Evolutionary conservation across 2,113 vertebrate species (phyloP), one percentile per base, ranked within the genome.

Genomic region (Butorides virescens): DNA sequence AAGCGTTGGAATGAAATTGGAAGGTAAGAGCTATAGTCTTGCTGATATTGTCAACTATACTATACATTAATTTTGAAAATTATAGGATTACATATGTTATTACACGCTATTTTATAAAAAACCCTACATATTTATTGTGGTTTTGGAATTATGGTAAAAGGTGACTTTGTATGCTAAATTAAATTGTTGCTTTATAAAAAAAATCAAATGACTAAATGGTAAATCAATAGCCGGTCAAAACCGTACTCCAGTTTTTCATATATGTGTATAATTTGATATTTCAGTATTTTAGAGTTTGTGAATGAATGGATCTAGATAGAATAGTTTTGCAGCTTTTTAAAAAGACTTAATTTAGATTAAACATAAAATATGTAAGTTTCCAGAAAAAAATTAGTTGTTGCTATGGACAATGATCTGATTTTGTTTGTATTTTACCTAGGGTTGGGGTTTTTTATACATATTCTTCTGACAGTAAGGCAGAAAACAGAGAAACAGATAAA

Each of bases 1-100:
- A 88, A 99, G 98, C 68, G 99, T 99, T 73, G 99, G 99, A 96
- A 99, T 99, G 99, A 99, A 99, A 97, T 95, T 99, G 87, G 99
- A 99, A 99, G 99, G 99, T 99, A 99, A 98, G 98, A 93, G 49
- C 65, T 39, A 46, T 11, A 80, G 16, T 50, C 62, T 77, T 92
- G 74, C 12, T 85, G 66, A 25, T 86, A 71, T 56, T 77, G 66
- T 65, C 66, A 84, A 70, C 37, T 76, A 15, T 65, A 39, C 30
- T 74, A 46, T 22, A 49, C 32, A 73, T 83, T 73, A 37, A 56
- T 84, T 85, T 44, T 53, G 21, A 63, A 85, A 91, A 66, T 55
- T 1, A 52, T 13, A 47, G 37, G 13, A 83, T 81, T 79, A 59
- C 21, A 32, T 82, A 67, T 68, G 68, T 49, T 21, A 25, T 84